Percentiles rank a stretch among this genome's conserved stretches.
Conservation (phyloP, 1,140 invertebrate species). For the Drosophila sechellia region DNA sequence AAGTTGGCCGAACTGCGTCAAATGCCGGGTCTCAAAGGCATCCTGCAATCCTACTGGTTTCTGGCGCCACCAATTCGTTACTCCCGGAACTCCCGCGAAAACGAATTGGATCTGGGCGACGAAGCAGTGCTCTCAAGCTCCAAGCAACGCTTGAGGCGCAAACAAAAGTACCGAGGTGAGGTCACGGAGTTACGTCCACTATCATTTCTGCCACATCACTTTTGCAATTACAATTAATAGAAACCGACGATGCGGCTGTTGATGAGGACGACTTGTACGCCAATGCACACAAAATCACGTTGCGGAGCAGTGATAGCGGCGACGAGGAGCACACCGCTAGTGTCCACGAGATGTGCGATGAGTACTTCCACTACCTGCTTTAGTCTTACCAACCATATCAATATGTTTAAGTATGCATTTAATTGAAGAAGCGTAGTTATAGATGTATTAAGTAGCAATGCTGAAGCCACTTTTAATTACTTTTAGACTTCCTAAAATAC, state of each 20-base stretch:
- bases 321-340: constrained; percentile 60
- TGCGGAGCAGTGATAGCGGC: constrained; percentile 55
- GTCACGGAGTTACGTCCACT: not conserved
- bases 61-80: constrained; percentile 69
- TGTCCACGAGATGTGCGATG: constrained; percentile 74
- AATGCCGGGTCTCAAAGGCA: constrained; percentile 73
- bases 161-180: constrained; percentile 78
- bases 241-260: constrained; percentile 61
- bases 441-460: not conserved
- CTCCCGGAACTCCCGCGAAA: constrained; percentile 51
- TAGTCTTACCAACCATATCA: constrained; percentile 13
- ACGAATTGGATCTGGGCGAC: constrained; percentile 70
- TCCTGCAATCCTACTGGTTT: constrained; percentile 77
- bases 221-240: constrained; percentile 11
- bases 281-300: constrained; percentile 77
- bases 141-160: constrained; percentile 55
- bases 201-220: not conserved
- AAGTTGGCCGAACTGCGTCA: constrained; percentile 64
- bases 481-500: not conserved
- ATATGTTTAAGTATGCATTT: constrained; percentile 44
- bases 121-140: constrained; percentile 74
- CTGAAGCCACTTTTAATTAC: not conserved
- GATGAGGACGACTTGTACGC: constrained; percentile 76
- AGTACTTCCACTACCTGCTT: constrained; percentile 78
- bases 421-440: constrained; percentile 18